Evolutionary conservation across 2,888 invertebrate species (phyloP).

Genomic region (Drosophila flavopinicola): DNA sequence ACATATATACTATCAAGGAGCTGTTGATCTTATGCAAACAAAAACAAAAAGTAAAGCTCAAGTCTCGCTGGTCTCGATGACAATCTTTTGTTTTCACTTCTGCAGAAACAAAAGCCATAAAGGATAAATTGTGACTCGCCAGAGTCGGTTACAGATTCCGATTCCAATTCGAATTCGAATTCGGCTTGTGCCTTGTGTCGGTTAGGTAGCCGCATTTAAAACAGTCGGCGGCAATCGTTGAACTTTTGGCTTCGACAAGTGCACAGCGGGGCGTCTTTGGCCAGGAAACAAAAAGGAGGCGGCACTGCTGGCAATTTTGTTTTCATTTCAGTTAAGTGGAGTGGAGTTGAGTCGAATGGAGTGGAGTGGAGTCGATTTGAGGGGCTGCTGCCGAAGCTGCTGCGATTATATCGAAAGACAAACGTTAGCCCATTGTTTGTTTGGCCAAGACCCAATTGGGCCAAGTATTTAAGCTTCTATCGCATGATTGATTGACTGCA

Average conservation of each 20-base stretch:
- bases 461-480: conserved; percentile 60
- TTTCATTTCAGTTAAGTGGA: conserved; percentile 72
- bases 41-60: conserved; percentile 3
- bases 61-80: conserved; percentile 60
- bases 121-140: conserved; percentile 73
- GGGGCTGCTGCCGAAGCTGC: conserved; percentile 1
- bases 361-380: background rate
- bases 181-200: conserved; percentile 35
- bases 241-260: conserved; percentile 82
- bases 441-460: conserved; percentile 62
- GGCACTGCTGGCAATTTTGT: conserved; percentile 69
- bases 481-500: conserved; percentile 63
- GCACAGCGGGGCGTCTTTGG: conserved; percentile 77
- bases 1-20: conserved; percentile 36
- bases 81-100: conserved; percentile 84
- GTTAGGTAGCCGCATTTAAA: conserved; percentile 71
- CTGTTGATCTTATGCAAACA: conserved; percentile 64
- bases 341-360: conserved; percentile 19
- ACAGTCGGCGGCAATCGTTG: conserved; percentile 69
- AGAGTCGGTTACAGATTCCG: conserved; percentile 8
- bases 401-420: conserved; percentile 55
- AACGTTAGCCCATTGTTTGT: conserved; percentile 56
- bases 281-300: conserved; percentile 50
- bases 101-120: conserved; percentile 78
- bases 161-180: conserved; percentile 6